Evolutionary conservation across 2,888 invertebrate genomes (phyloP), one percentile per base, ranked within the genome.

Genomic region (Serrognathus titanus): DNA sequence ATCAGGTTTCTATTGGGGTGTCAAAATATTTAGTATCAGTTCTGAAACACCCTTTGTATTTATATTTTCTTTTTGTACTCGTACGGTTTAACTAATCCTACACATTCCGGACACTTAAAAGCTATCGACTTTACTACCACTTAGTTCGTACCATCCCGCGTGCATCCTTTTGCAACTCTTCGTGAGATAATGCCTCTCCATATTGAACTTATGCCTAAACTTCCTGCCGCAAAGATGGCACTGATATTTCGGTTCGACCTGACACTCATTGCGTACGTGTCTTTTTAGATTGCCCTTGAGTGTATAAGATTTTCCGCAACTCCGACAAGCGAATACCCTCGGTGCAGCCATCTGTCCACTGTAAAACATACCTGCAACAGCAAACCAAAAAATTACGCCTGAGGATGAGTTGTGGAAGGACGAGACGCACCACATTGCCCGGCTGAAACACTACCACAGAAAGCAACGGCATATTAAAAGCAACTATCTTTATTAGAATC

Each of bases 121-220:
- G 5, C 24, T 31, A 6, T 6, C 24, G 24, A 31, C 24, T 31
- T 31, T 31, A 31, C 24, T 7, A 31, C 7, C 24, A 31, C 24
- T 31, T 31, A 4, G 24, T 6, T 31, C 24, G 24, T 31, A 31
- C 24, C 24, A 31, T 6, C 24, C 7, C 24, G 24, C 24, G 24
- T 31, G 7, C 24, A 7, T 31, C 24, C 7, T 31, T 31, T 13
- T 43, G 12, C 43, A 43, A 13, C 13, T 9, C 9, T 20, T 43
- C 10, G 43, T 20, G 16, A 48, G 43, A 31, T 35, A 13, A 46
- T 60, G 60, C 13, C 47, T 31, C 13, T 47, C 16, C 37, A 58
- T 24, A 13, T 51, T 46, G 47, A 47, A 81, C 61, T 79, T 78
- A 45, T 81, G 74, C 59, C 79, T 80, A 64, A 80, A 79, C 45